Evolutionary conservation across 2,797 vertebrate genomes (phyloP).

Genomic region (Lindbergichthys nudifrons): DNA sequence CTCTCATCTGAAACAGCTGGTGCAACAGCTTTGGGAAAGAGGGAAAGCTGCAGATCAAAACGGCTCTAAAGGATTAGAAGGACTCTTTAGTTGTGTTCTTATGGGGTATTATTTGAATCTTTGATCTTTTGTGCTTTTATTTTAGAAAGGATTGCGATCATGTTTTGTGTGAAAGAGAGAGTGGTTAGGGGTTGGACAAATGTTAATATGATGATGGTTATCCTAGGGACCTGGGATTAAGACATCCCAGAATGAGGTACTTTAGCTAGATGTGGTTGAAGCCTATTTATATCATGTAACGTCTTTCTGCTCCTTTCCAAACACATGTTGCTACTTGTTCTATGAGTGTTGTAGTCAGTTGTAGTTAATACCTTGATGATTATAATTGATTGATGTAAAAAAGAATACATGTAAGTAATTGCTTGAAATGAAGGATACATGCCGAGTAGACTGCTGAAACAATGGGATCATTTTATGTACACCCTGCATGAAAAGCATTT

Average conservation of each 20-base stretch:
- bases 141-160: neutral
- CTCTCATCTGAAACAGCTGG: constrained; percentile 21
- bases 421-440: constrained; percentile 4
- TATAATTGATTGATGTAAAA: neutral
- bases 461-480: neutral
- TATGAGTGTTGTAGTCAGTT: neutral
- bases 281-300: neutral
- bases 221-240: neutral
- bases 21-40: constrained; percentile 1
- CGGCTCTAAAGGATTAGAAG: neutral
- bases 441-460: neutral
- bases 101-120: neutral
- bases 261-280: neutral
- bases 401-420: neutral
- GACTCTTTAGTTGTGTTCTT: neutral
- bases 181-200: neutral
- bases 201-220: neutral
- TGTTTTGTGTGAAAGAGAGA: neutral
- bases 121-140: neutral
- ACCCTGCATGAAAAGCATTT: neutral
- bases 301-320: too few species aligned
- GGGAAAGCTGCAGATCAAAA: neutral
- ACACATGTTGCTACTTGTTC: neutral
- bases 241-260: neutral
- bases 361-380: neutral